Evolutionary conservation across 2,797 vertebrate genomes (phyloP).

Genomic region (Girardinus metallicus): DNA sequence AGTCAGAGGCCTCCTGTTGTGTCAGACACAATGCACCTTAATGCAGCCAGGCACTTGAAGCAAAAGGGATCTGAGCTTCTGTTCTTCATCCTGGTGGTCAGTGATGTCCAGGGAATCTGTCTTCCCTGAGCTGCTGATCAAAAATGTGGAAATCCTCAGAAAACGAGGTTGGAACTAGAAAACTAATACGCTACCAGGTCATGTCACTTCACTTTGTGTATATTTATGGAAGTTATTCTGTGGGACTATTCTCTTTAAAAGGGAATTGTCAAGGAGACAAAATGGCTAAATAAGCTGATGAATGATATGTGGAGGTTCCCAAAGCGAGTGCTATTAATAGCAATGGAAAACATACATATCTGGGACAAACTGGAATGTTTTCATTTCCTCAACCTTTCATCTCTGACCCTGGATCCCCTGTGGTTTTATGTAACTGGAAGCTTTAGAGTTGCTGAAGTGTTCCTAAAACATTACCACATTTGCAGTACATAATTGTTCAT

Average conservation of each 20-base stretch:
- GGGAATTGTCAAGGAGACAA: slow-evolving; percentile 57
- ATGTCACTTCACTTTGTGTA: slow-evolving; percentile 12
- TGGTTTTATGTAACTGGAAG: slow-evolving; percentile 41
- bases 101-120: slow-evolving; percentile 5
- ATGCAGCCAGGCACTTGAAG: neutral
- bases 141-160: slow-evolving; percentile 36
- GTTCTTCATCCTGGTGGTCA: neutral
- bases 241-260: slow-evolving; percentile 21
- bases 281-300: slow-evolving; percentile 51
- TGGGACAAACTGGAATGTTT: slow-evolving; percentile 62
- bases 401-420: slow-evolving; percentile 13
- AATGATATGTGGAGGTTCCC: slow-evolving; percentile 60
- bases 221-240: slow-evolving; percentile 56
- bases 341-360: slow-evolving; percentile 60
- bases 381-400: slow-evolving; percentile 57
- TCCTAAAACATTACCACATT: slow-evolving; percentile 41
- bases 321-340: slow-evolving; percentile 67
- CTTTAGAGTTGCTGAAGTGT: slow-evolving; percentile 20
- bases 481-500: slow-evolving; percentile 29
- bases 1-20: neutral
- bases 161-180: slow-evolving; percentile 51
- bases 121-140: slow-evolving; percentile 4
- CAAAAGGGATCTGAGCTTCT: neutral
- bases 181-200: neutral
- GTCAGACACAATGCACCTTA: neutral